These are phyloP conservation scores for Capra hircus DNA, from an alignment of 2,113 vertebrate genomes.

Conservation along the genomic window DNA sequence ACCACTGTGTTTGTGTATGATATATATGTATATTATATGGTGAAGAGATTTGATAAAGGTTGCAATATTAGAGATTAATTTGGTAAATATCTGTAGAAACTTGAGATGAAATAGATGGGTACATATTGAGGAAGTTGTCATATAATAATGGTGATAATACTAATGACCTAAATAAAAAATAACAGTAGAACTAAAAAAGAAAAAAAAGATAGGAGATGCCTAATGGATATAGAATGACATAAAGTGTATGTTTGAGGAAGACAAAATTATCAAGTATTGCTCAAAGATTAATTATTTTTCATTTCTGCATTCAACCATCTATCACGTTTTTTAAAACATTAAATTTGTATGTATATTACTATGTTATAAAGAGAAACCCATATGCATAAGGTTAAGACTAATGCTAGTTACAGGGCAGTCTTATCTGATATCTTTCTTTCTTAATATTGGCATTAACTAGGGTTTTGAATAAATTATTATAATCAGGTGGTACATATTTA, in stretches of 20 bases:
- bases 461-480: not conserved
- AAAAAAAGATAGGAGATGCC: not conserved
- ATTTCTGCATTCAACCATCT: not conserved
- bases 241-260: not conserved
- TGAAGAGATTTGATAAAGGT: not conserved
- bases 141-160: not conserved
- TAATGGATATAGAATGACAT: not conserved
- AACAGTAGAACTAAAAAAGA: not conserved
- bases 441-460: not conserved
- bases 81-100: not conserved
- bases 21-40: not conserved
- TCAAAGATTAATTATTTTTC: not conserved
- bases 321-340: not conserved
- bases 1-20: accelerated
- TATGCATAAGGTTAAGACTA: not conserved
- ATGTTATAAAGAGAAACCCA: not conserved
- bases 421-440: not conserved
- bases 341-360: not conserved
- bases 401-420: not conserved
- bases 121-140: not conserved
- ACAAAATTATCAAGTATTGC: not conserved
- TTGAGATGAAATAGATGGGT: not conserved
- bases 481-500: not conserved
- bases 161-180: not conserved
- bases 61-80: not conserved